A percentile compares a stretch with the other conserved stretches of the same genome.
Evolutionary conservation across 53 echinoderm and acorn worm genomes (phyloP).

Genomic region (Henricia sp.): DNA sequence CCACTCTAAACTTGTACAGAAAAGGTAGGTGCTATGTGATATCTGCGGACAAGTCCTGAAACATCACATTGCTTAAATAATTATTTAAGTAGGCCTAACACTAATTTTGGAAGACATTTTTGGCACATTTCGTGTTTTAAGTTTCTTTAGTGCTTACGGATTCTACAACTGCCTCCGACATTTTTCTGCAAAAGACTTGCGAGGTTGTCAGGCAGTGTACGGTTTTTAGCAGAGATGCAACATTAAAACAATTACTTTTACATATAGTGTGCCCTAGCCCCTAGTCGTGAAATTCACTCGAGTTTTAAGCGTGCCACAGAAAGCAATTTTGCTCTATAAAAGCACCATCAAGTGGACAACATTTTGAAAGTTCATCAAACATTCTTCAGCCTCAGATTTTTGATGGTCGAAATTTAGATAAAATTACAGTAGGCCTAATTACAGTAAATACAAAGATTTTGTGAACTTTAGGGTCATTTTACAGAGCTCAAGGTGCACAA

Average conservation of each 20-base stretch:
- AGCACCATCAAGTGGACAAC: no score
- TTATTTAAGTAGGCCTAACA: conserved; percentile 6
- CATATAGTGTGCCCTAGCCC: no score
- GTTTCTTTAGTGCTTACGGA: background rate
- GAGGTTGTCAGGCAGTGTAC: background rate
- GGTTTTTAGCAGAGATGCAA: background rate
- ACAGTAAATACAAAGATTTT: no score
- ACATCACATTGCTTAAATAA: background rate
- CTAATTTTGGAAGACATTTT: conserved; percentile 39
- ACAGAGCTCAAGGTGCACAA: no score
- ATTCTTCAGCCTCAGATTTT: no score
- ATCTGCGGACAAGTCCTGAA: background rate
- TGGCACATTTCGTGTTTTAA: conserved; percentile 18
- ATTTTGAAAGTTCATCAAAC: no score
- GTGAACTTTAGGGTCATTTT: no score
- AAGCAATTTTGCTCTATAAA: no score
- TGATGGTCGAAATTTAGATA: no score
- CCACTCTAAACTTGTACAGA: background rate
- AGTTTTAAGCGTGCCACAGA: no score
- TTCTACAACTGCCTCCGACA: background rate
- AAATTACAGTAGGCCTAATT: no score
- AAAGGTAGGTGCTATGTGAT: background rate
- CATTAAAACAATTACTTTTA: background rate
- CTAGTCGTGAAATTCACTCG: no score
- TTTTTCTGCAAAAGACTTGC: background rate